phyloP scores from a whole-genome alignment of 1,140 invertebrate species.

The Mizuhopecten yessoensis region DNA sequence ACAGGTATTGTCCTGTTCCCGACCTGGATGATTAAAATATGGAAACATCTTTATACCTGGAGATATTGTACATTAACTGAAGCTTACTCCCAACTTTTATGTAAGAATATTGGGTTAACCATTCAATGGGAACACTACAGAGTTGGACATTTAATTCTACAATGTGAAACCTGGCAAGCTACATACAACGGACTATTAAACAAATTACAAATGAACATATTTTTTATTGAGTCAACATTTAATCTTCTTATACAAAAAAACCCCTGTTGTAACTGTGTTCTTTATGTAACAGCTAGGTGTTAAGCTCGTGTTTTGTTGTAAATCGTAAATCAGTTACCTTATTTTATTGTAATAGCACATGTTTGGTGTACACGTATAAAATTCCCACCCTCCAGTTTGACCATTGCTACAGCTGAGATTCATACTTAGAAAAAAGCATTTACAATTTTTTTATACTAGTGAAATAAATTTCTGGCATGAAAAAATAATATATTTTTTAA shows the following conservation, averaged over 20 bases:
- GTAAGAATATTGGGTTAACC: background rate
- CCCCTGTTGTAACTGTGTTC: background rate
- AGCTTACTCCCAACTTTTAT: background rate
- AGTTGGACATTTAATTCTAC: constrained; percentile 15
- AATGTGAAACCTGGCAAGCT: background rate
- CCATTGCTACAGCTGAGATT: too few species aligned
- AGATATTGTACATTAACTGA: background rate
- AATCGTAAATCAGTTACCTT: background rate
- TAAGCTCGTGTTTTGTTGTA: background rate
- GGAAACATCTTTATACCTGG: background rate
- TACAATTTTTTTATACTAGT: too few species aligned
- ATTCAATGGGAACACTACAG: background rate
- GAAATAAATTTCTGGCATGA: too few species aligned
- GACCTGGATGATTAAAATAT: constrained; percentile 6
- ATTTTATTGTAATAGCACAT: background rate
- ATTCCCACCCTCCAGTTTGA: too few species aligned
- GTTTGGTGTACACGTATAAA: background rate
- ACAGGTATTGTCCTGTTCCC: background rate
- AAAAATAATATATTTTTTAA: too few species aligned
- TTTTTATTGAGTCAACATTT: background rate
- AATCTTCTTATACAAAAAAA: background rate
- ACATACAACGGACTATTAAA: background rate
- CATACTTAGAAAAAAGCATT: too few species aligned
- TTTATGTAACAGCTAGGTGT: background rate
- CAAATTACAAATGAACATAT: background rate